Evolutionary conservation across 2,797 vertebrate genomes (phyloP), one percentile per base, ranked within the genome.

Genomic region (Alca torda): DNA sequence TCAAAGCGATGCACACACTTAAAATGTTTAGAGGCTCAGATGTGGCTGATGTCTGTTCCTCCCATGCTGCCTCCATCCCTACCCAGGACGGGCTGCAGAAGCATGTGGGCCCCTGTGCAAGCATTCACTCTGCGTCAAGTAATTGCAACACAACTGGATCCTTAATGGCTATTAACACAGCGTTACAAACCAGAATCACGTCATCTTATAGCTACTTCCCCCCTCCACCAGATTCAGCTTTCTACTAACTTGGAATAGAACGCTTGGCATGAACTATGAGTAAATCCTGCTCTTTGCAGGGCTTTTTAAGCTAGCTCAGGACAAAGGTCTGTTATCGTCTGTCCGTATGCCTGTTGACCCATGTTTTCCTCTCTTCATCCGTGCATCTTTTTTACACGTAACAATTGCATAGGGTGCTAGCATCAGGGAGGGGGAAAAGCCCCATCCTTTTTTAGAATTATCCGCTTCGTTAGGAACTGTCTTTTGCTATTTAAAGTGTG

Each of bases 361-460:
- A 41, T 0, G 1, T 14, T 76, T 61, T 57, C 48, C 26, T 81
- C 15, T 24, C 25, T 45, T 80, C 24, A 73, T 46, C 35, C 4
- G 0, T 45, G 19, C 16, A 35, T 30, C 46, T 39, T 82, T 51
- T 50, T 43, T 17, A n/a, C 13, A 45, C 0, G 0, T 9, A 43
- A 54, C 1, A 2, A 26, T 61, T 24, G 23, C 37, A 56, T 1
- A 41, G 20, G 5, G 25, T 43, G 31, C 28, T 28, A 70, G n/a
- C 23, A 35, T 39, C 4, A 3, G 5, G 9, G 24, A 64, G 12
- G 11, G 16, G 14, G n/a, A 6, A 64, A 73, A 87, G 11, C 16
- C 23, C 6, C 16, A 64, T 6, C 8, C 23, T 37, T 68, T 75
- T 56, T 31, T 16, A 60, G 69, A 95, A 77, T 56, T 13, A 35